Base-by-base conservation (phyloP, 2,888 invertebrate genomes). In the Bibio marci region DNA sequence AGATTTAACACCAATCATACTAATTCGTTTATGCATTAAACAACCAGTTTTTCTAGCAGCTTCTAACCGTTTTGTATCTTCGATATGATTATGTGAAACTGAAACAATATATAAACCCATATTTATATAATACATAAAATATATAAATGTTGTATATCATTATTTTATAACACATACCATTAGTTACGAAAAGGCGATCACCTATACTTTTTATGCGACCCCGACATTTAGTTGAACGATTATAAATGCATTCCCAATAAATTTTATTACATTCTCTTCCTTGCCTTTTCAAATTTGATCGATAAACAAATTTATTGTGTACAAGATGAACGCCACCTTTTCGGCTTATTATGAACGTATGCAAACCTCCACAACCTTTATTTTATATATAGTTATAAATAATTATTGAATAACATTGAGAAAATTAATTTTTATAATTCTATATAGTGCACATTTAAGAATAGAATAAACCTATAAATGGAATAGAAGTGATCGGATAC, bases 171-270 rank as follows among this genome's bases (percentile, higher is more conserved):
- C n/a, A 17, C n/a, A 43, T 49, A 59, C 61, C 56, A 48, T 62
- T 62, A 15, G 62, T 59, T 8, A 62, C 55, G 42, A 52, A 58
- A 37, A 62, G 50, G 50, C 58, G 55, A 46, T 62, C 58, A 3
- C 57, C 59, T 35, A 61, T 50, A 10, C 61, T 59, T 48, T 62
- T 62, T 18, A 62, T 45, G 2, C 62, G 58, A 43, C 62, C 60
- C 2, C 60, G 56, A 39, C 62, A 62, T 45, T 60, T 61, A 38
- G 51, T 54, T 3, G 58, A 57, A n/a, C 62, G 56, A 47, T 62
- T 62, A 32, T 61, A 58, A 18, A 62, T 57, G 39, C 62, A 62
- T 46, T 62, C 62, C 62, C 62, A 62, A 35, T 62, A 62, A n/a
- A 60, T 51, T 41, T 58, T 59, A 37, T 62, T 55, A 34, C 49